Base-by-base conservation (phyloP, 2,888 invertebrate genomes). In the Pharmacophagus antenor region DNA sequence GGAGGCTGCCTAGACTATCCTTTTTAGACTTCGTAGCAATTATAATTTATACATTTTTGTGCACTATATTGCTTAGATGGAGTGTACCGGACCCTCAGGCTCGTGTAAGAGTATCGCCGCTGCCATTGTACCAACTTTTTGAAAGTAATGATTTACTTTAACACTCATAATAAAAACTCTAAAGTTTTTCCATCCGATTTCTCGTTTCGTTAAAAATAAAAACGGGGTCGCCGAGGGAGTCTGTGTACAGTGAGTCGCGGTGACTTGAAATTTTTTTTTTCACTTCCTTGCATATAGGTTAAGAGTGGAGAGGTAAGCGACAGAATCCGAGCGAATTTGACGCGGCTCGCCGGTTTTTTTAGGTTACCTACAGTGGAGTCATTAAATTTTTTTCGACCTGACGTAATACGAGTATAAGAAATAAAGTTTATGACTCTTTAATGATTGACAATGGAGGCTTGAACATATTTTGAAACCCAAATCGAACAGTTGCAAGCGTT, bases 231-330 rank as follows among this genome's bases (percentile, higher is more conserved):
- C 47, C n/a, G 37, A 18, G 52, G 58, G 52, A 20, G 49, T 37
- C 31, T 51, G 20, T 21, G 48, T 41, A 53, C 47, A 52, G 18
- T 49, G 49, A 41, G 31, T 57, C 50, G 52, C 48, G 41, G 23
- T 46, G 58, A 52, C 47, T 53, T 52, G 23, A 37, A 51, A 46
- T 31, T 44, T 10, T 53, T 44, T 10, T 53, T 27, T 53, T 25
- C 52, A 52, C 58, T 58, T 41, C 58, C 58, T 41, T 53, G 53
- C 47, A 58, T 53, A 21, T 58, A 48, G 58, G 58, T 58, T 58
- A 58, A 58, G 51, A 37, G n/a, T 37, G 37, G n/a, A 37, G n/a
- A n/a, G 37, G 37, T 37, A 37, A n/a, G n/a, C n/a, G 37, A 37
- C 37, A 37, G 37, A 5, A 37, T 37, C 37, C 37, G 37, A 6